These are phyloP conservation scores for Halictus quadricinctus DNA, from an alignment of 2,888 invertebrate species.

Conservation along the genomic window DNA sequence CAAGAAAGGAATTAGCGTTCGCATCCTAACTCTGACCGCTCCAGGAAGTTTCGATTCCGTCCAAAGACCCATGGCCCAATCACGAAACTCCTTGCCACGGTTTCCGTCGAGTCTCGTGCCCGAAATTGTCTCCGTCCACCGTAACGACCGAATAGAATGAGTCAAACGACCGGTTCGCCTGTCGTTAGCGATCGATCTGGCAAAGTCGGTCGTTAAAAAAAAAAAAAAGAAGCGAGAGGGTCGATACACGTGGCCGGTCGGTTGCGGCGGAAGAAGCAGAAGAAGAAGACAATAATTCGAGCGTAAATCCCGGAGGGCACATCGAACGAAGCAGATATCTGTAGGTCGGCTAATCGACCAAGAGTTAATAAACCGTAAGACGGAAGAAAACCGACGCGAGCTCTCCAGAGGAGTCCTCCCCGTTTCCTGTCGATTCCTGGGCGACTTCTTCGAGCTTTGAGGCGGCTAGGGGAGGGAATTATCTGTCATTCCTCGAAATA, in stretches of 20 bases:
- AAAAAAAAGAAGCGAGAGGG: background rate
- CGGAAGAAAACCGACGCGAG: conserved; percentile 59
- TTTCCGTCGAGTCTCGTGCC: background rate
- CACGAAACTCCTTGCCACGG: background rate
- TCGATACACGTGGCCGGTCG: conserved; percentile 22
- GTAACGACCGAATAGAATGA: background rate
- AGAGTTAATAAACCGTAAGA: conserved; percentile 69
- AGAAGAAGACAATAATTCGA: conserved; percentile 60
- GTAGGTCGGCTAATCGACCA: conserved; percentile 68
- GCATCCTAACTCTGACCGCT: background rate
- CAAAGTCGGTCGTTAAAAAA: conserved; percentile 6
- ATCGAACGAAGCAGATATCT: conserved; percentile 52
- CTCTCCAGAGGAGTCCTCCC: conserved; percentile 60
- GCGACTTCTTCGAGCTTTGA: conserved; percentile 25
- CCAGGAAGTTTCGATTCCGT: background rate
- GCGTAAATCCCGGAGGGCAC: conserved; percentile 62
- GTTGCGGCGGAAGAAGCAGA: conserved; percentile 48
- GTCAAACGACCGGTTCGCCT: conserved; percentile 3
- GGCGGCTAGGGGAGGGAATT: conserved; percentile 60
- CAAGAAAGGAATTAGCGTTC: background rate
- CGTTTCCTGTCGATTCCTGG: conserved; percentile 22
- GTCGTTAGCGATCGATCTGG: background rate
- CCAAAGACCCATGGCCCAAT: background rate
- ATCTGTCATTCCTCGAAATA: conserved; percentile 70
- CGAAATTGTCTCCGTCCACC: background rate